Evolutionary conservation across 1,140 invertebrate genomes (phyloP).

Genomic region (Periplaneta americana): DNA sequence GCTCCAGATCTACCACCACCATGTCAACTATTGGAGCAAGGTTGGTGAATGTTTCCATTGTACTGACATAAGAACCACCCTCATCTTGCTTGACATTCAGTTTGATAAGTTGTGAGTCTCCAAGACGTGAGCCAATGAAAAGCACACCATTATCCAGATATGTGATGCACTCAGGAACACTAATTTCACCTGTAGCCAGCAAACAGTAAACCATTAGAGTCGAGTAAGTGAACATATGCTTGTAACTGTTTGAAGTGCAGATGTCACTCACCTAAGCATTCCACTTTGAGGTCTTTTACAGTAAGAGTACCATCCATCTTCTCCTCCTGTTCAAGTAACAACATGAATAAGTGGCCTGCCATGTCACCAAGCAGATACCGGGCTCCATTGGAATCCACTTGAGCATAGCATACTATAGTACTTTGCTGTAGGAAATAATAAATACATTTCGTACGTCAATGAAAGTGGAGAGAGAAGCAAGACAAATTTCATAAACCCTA

Average conservation of each 20-base stretch:
- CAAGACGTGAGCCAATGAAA: constrained; percentile 93
- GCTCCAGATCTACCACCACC: constrained; percentile 93
- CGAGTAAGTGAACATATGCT: neutral
- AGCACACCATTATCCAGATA: constrained; percentile 98
- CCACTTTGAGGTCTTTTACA: constrained; percentile 90
- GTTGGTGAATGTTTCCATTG: constrained; percentile 96
- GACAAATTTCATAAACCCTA: too few relatives aligned
- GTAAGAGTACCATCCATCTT: constrained; percentile 65
- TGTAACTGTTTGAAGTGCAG: neutral
- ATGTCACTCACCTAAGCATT: constrained; percentile 60
- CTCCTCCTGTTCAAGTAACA: constrained; percentile 85
- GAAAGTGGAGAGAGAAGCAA: too few relatives aligned
- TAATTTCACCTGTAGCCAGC: constrained; percentile 65
- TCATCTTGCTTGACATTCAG: constrained; percentile 82
- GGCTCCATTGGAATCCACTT: constrained; percentile 85
- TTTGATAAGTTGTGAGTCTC: constrained; percentile 94
- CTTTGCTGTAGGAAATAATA: constrained; percentile 60
- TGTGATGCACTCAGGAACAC: constrained; percentile 97
- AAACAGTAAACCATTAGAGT: neutral
- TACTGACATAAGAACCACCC: constrained; percentile 81
- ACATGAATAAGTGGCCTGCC: constrained; percentile 92
- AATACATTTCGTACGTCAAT: neutral
- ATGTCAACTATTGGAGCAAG: constrained; percentile 97
- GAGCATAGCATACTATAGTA: constrained; percentile 92
- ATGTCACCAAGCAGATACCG: constrained; percentile 94